phyloP scores from a whole-genome alignment of 2,113 vertebrate species.

The Ceyx melanurus region DNA sequence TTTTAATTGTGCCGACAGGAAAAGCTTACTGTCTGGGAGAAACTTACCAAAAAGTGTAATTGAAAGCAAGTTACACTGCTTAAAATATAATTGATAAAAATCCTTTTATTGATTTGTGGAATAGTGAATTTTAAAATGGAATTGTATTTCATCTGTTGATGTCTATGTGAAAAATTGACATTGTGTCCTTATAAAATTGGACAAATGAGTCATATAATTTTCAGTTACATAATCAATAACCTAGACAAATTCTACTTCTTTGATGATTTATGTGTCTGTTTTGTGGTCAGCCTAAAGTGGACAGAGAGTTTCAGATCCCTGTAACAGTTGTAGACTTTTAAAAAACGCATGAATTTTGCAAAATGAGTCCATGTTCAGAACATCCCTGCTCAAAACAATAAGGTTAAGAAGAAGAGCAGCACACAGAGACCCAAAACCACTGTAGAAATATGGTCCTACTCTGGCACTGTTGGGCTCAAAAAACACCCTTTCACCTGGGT shows the following conservation, averaged over 20 bases:
- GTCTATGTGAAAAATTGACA: conserved; percentile 79
- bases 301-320: conserved; percentile 66
- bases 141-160: conserved; percentile 76
- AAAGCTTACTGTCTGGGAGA: neutral
- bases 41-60: neutral
- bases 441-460: neutral
- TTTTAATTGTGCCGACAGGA: neutral
- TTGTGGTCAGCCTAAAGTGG: conserved; percentile 70
- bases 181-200: conserved; percentile 83
- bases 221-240: conserved; percentile 93
- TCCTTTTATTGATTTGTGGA: conserved; percentile 72
- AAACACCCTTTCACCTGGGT: neutral
- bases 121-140: conserved; percentile 68
- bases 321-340: neutral
- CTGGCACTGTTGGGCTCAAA: neutral
- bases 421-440: neutral
- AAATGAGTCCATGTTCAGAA: neutral
- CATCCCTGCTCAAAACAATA: rapidly evolving
- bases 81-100: conserved; percentile 71
- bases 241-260: conserved; percentile 92
- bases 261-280: conserved; percentile 87
- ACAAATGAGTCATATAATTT: conserved; percentile 95
- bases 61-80: conserved; percentile 18
- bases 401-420: neutral
- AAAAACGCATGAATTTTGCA: conserved; percentile 17